Percentiles rank a stretch among this genome's conserved stretches.
These are phyloP conservation scores for Notodonta dromedarius DNA, from an alignment of 2,888 invertebrate species.

Conservation along the genomic window DNA sequence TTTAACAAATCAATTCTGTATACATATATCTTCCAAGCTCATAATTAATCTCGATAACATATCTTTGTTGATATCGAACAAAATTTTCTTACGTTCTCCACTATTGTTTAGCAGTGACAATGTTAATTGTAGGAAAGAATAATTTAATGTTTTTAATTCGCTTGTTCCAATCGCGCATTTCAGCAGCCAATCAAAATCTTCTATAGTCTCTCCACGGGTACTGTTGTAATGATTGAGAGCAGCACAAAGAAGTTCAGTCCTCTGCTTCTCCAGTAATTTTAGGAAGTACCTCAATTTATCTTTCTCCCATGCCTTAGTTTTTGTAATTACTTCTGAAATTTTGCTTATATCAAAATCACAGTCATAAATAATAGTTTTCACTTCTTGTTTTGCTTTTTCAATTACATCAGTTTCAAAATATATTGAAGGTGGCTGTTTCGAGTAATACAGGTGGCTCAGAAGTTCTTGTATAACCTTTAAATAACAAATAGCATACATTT, in stretches of 20 bases:
- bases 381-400: constrained; percentile 45
- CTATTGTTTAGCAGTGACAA: constrained; percentile 48
- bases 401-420: constrained; percentile 26
- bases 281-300: constrained; percentile 43
- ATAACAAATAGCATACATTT: neutral
- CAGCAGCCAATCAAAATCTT: constrained; percentile 60
- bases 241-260: constrained; percentile 48
- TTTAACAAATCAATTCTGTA: no score
- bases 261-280: constrained; percentile 43
- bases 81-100: constrained; percentile 37
- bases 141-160: constrained; percentile 58
- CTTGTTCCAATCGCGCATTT: constrained; percentile 66
- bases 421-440: constrained; percentile 11
- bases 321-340: constrained; percentile 33
- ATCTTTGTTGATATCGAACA: constrained; percentile 63
- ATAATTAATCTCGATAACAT: constrained; percentile 57
- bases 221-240: constrained; percentile 54
- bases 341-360: constrained; percentile 46
- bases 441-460: constrained; percentile 43
- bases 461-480: constrained; percentile 52
- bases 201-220: constrained; percentile 52
- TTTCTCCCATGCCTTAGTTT: constrained; percentile 41
- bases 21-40: constrained; percentile 47
- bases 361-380: constrained; percentile 46
- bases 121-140: constrained; percentile 59